Conservation (phyloP, 2,113 vertebrate genomes). For the Bucco capensis region DNA sequence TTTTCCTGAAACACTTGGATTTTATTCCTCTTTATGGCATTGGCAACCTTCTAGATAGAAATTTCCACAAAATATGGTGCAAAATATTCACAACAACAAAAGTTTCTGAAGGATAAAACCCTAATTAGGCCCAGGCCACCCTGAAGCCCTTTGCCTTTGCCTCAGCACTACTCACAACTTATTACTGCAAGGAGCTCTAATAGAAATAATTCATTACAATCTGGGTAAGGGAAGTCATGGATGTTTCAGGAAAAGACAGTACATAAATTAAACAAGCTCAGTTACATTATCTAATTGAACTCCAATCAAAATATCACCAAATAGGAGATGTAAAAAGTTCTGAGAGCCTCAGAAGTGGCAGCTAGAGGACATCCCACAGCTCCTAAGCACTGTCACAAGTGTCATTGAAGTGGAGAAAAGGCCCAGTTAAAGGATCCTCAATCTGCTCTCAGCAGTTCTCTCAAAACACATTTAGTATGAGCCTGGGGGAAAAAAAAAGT, state of each 20-base stretch:
- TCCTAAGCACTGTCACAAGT: background rate
- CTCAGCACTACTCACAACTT: background rate
- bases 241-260: background rate
- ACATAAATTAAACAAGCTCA: slow-evolving; percentile 1
- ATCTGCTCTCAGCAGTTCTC: background rate
- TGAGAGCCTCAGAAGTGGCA: background rate
- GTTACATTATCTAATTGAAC: background rate
- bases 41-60: background rate
- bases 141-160: background rate
- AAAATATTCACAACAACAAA: background rate
- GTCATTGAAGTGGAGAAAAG: background rate
- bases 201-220: slow-evolving; percentile 19
- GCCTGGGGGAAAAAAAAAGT: background rate
- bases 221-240: background rate
- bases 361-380: background rate
- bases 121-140: background rate
- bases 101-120: background rate
- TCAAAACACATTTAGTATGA: background rate
- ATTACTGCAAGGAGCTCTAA: background rate
- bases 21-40: background rate
- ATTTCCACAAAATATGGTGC: background rate
- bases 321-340: background rate
- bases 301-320: background rate
- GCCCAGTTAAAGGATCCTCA: background rate
- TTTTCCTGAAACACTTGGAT: background rate